phyloP scores from a whole-genome alignment of 2,797 vertebrate genomes.

The Schizopygopsis pylzovi region DNA sequence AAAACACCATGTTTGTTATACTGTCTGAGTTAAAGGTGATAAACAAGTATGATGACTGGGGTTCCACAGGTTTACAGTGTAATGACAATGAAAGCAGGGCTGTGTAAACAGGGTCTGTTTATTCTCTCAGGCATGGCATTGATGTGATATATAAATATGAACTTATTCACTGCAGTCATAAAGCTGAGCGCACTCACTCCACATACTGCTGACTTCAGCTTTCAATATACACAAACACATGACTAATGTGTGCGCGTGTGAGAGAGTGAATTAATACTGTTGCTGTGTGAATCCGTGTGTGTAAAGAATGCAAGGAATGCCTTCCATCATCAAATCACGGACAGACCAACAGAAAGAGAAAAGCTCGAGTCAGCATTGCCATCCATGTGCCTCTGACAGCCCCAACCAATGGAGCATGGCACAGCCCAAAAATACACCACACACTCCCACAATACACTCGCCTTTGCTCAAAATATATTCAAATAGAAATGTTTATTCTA shows the following conservation, averaged over 20 bases:
- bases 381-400: constrained; percentile 64
- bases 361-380: constrained; percentile 77
- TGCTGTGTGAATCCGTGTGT: not conserved
- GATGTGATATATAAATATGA: constrained; percentile 48
- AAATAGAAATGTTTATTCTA: not conserved
- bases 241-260: constrained; percentile 29
- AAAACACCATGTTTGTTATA: not conserved
- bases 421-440: constrained; percentile 22
- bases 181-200: constrained; percentile 34
- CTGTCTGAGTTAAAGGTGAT: not conserved
- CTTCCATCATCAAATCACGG: constrained; percentile 80
- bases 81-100: not conserved
- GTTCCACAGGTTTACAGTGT: constrained; percentile 1
- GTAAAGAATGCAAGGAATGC: constrained; percentile 70
- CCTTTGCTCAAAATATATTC: not conserved
- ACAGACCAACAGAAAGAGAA: constrained; percentile 74
- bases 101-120: constrained; percentile 13
- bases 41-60: constrained; percentile 6
- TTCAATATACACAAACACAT: constrained; percentile 40
- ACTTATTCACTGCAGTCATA: constrained; percentile 23
- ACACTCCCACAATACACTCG: not conserved
- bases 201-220: constrained; percentile 43
- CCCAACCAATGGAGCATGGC: constrained; percentile 34
- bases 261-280: constrained; percentile 1
- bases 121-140: constrained; percentile 12